A percentile compares a stretch with the other conserved stretches of the same genome.
These are phyloP conservation scores for Hoplias malabaricus DNA, from an alignment of 2,113 vertebrate genomes.

Conservation along the genomic window DNA sequence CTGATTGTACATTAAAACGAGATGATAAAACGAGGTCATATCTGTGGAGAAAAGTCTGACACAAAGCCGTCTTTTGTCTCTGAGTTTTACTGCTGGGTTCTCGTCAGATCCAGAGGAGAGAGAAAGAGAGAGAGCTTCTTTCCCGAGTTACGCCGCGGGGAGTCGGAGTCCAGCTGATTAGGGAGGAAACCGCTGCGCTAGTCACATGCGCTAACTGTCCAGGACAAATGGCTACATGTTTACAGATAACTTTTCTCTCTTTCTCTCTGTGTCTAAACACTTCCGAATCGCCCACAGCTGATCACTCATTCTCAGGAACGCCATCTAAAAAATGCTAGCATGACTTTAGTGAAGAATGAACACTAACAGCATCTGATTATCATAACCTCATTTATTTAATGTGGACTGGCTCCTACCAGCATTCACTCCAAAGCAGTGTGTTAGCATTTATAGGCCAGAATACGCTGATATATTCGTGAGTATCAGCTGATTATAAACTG, in stretches of 20 bases:
- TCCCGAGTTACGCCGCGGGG: conserved; percentile 29
- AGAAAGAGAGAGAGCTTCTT: conserved; percentile 40
- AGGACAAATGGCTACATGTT: conserved; percentile 31
- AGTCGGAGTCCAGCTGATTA: conserved; percentile 34
- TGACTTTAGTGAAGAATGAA: not conserved
- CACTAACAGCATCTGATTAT: not conserved
- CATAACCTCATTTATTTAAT: not conserved
- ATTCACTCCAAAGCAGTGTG: no score
- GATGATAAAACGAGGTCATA: conserved; percentile 39
- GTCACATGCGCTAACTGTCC: conserved; percentile 37
- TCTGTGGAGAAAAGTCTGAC: conserved; percentile 28
- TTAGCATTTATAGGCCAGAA: no score
- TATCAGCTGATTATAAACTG: no score
- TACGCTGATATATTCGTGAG: no score
- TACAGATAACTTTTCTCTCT: conserved; percentile 12
- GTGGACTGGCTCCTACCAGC: no score
- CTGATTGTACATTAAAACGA: no score
- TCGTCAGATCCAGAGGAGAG: conserved; percentile 5
- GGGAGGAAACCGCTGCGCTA: conserved; percentile 1
- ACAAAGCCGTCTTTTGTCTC: conserved; percentile 49
- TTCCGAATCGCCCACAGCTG: conserved; percentile 15
- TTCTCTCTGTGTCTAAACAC: conserved; percentile 17
- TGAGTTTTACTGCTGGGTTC: conserved; percentile 33
- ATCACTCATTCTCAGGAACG: conserved; percentile 16
- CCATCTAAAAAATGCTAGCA: not conserved